Evolutionary conservation across 2,797 vertebrate species (phyloP).

Genomic region (Botia kubotai): DNA sequence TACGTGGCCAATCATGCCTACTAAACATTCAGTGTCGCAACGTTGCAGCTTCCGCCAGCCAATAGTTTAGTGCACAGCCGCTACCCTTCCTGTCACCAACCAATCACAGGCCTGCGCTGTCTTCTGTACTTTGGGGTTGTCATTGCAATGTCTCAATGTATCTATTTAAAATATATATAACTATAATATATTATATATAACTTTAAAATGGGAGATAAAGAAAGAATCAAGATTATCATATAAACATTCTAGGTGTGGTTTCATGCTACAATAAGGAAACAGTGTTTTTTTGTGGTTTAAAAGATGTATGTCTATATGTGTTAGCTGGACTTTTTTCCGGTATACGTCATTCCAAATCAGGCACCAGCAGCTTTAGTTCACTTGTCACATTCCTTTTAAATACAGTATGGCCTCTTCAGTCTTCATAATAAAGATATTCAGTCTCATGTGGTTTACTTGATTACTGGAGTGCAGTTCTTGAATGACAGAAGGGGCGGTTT

Average conservation of each 20-base stretch:
- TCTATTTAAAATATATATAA: conserved; percentile 66
- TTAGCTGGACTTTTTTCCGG: not conserved
- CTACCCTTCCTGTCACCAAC: conserved; percentile 73
- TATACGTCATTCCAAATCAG: conserved; percentile 16
- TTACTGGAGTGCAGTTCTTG: not conserved
- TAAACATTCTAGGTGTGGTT: not conserved
- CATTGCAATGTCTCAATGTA: conserved; percentile 62
- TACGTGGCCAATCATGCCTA: conserved; percentile 95
- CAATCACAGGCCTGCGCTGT: conserved; percentile 80
- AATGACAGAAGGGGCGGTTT: conserved; percentile 15
- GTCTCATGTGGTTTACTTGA: conserved; percentile 20
- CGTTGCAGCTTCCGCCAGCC: conserved; percentile 70
- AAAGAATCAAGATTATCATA: not conserved
- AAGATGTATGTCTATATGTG: not conserved
- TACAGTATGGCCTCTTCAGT: conserved; percentile 55
- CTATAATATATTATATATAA: not conserved
- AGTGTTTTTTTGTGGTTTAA: conserved; percentile 42
- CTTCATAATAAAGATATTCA: not conserved
- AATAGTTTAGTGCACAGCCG: conserved; percentile 77
- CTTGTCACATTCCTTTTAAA: conserved; percentile 67
- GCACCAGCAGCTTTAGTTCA: conserved; percentile 13
- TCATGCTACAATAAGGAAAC: conserved; percentile 10
- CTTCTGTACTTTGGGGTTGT: conserved; percentile 79
- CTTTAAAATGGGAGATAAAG: not conserved
- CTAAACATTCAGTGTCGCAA: conserved; percentile 73